Conservation (phyloP, 2,888 invertebrate genomes). For the Microctonus aethiopoides region DNA sequence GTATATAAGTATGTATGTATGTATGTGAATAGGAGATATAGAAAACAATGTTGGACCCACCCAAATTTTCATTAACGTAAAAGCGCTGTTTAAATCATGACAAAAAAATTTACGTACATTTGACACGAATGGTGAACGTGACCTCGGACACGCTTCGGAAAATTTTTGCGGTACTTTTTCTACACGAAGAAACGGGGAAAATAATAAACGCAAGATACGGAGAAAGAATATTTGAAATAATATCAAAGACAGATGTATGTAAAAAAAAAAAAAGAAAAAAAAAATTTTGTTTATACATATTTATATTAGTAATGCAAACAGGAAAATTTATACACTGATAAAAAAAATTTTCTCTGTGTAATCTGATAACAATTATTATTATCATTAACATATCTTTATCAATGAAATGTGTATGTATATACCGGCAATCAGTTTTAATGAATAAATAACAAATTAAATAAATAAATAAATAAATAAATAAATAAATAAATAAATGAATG, state of each 20-base stretch:
- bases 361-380: no score
- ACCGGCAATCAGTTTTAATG: background rate
- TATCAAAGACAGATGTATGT: background rate
- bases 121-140: conserved; percentile 30
- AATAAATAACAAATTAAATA: no score
- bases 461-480: no score
- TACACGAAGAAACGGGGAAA: background rate
- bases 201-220: background rate
- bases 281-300: no score
- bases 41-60: conserved; percentile 8
- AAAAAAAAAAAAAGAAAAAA: no score
- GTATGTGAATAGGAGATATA: no score
- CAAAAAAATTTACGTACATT: conserved; percentile 30
- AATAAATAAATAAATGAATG: background rate
- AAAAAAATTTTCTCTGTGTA: background rate
- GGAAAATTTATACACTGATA: background rate
- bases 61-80: conserved; percentile 39
- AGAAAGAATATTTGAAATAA: conserved; percentile 11
- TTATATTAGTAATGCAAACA: background rate
- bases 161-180: background rate
- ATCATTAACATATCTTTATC: background rate
- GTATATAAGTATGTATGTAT: no score
- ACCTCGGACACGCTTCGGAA: background rate
- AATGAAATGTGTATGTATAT: background rate
- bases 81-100: conserved; percentile 24